Conservation (phyloP, 2,797 vertebrate species). For the Kryptolebias ocellatus region DNA sequence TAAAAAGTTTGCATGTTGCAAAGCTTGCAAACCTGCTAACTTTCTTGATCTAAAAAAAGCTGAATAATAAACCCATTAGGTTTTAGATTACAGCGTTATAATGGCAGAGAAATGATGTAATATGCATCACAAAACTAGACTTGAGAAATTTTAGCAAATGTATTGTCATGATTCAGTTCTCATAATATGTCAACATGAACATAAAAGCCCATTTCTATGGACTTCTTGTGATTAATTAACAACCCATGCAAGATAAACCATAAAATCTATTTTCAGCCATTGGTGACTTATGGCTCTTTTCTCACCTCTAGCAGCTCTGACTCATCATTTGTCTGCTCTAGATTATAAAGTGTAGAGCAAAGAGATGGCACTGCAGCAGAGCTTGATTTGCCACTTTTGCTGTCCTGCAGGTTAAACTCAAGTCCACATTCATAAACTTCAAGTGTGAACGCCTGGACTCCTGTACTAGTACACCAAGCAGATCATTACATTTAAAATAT, state of each 20-base stretch:
- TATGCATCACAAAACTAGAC: conserved; percentile 50
- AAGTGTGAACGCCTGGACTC: conserved; percentile 32
- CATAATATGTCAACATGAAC: conserved; percentile 57
- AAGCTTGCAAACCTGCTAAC: conserved; percentile 22
- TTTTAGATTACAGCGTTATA: conserved; percentile 34
- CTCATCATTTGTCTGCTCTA: conserved; percentile 68
- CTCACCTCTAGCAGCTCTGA: conserved; percentile 75
- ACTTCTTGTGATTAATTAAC: conserved; percentile 68
- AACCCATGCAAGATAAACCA: conserved; percentile 73
- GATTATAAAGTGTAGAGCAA: conserved; percentile 63
- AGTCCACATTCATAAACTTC: conserved; percentile 51
- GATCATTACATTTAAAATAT: too few relatives aligned
- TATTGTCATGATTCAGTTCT: conserved; percentile 58
- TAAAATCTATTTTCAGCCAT: conserved; percentile 74
- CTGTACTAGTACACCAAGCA: not conserved
- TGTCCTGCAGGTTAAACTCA: conserved; percentile 65
- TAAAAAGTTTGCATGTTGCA: conserved; percentile 19
- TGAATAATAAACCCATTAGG: conserved; percentile 35
- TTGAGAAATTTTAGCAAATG: conserved; percentile 47
- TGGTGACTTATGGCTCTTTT: conserved; percentile 75
- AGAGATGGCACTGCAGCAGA: conserved; percentile 40
- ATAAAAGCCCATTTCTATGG: conserved; percentile 68
- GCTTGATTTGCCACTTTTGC: conserved; percentile 56
- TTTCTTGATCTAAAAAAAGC: conserved; percentile 21
- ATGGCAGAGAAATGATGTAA: conserved; percentile 23